Evolutionary conservation across 2,797 vertebrate genomes (phyloP).

Genomic region (Pagetopsis macropterus): DNA sequence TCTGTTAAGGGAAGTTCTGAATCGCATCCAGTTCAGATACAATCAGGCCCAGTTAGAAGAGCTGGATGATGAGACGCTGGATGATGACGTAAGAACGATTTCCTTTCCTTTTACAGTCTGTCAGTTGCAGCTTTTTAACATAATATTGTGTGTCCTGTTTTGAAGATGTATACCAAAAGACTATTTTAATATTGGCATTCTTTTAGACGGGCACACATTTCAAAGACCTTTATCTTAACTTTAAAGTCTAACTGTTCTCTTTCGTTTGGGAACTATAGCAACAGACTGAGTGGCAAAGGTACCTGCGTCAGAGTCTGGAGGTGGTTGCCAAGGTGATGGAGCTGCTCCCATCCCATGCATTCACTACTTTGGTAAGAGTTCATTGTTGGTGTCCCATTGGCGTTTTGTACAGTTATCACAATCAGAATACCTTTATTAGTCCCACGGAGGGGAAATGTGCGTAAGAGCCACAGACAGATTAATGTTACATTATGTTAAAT

Average conservation of each 20-base stretch:
- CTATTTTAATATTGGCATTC: not conserved
- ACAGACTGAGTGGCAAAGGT: slow-evolving; percentile 98
- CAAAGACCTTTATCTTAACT: not conserved
- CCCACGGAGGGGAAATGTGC: no score
- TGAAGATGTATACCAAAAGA: not conserved
- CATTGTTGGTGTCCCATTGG: not conserved
- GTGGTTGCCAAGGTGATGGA: slow-evolving; percentile 99
- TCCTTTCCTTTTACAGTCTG: not conserved
- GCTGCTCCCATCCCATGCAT: slow-evolving; percentile 96
- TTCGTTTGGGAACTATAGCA: slow-evolving; percentile 83
- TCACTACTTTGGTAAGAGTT: slow-evolving; percentile 90
- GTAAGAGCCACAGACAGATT: no score
- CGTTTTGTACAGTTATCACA: not conserved
- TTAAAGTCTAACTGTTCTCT: slow-evolving; percentile 32
- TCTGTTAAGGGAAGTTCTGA: slow-evolving; percentile 93
- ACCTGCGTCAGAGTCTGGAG: slow-evolving; percentile 97
- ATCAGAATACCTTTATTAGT: no score
- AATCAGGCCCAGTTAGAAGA: slow-evolving; percentile 98
- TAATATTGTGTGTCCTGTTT: not conserved
- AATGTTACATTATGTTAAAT: no score
- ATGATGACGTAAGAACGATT: slow-evolving; percentile 92
- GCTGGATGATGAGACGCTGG: slow-evolving; percentile 95
- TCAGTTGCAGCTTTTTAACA: not conserved
- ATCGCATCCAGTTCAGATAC: slow-evolving; percentile 96
- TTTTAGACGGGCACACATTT: not conserved